phyloP scores from a whole-genome alignment of 2,113 vertebrate genomes.

The Marmota monax region DNA sequence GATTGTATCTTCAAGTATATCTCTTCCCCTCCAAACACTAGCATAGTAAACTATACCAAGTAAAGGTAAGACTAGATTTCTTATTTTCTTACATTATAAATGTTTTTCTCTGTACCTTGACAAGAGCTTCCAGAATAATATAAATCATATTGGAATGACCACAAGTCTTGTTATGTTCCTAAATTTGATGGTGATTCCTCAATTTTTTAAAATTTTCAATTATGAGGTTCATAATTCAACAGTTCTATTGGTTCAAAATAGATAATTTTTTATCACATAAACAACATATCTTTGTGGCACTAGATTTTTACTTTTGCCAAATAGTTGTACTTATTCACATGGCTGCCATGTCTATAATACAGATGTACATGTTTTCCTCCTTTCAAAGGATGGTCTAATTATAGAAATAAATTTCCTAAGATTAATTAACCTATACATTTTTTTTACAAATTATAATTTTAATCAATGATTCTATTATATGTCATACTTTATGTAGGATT shows the following conservation, averaged over 20 bases:
- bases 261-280: not conserved
- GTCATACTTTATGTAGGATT: not conserved
- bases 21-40: not conserved
- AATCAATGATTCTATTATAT: not conserved
- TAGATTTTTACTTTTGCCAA: conserved; percentile 14
- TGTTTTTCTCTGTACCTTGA: not conserved
- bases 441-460: not conserved
- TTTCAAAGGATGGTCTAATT: not conserved
- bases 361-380: not conserved
- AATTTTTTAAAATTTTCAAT: not conserved
- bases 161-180: not conserved
- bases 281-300: not conserved
- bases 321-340: not conserved
- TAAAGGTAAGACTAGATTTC: not conserved
- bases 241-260: not conserved
- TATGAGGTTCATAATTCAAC: not conserved
- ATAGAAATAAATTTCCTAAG: not conserved
- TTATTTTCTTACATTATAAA: not conserved
- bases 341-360: not conserved
- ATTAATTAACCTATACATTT: not conserved
- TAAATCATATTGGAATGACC: not conserved
- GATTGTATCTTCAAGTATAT: not conserved
- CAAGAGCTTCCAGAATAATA: not conserved
- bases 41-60: not conserved
- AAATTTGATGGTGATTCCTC: not conserved